A percentile compares a stretch with the other conserved stretches of the same genome.
phyloP scores from a whole-genome alignment of 2,888 invertebrate species.

The Cephalotes varians region DNA sequence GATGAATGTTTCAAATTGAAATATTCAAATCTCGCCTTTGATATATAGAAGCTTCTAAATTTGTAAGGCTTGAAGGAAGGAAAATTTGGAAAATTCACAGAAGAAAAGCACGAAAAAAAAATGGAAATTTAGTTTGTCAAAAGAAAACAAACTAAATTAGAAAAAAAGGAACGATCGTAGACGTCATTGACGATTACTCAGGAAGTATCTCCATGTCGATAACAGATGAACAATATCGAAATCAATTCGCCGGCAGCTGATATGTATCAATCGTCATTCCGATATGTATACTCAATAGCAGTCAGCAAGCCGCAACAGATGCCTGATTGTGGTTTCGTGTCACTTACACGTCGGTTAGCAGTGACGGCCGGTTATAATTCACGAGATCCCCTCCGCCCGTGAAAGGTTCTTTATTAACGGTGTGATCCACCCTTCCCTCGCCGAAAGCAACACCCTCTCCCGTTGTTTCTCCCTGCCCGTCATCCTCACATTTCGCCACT shows the following conservation, averaged over 20 bases:
- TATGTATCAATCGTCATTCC: conserved; percentile 52
- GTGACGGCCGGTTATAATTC: conserved; percentile 55
- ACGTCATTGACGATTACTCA: conserved; percentile 2
- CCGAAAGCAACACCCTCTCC: not conserved
- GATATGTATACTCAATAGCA: conserved; percentile 49
- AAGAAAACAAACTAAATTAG: not conserved
- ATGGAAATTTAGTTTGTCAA: not conserved
- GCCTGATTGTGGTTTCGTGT: conserved; percentile 52
- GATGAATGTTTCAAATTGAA: not conserved
- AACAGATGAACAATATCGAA: conserved; percentile 39
- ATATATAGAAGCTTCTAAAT: not conserved
- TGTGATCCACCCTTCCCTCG: not conserved
- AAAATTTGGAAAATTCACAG: not conserved
- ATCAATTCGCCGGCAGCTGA: conserved; percentile 42
- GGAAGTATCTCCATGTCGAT: conserved; percentile 38
- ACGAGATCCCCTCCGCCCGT: conserved; percentile 43
- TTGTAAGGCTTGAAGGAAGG: not conserved
- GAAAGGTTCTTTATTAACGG: conserved; percentile 56
- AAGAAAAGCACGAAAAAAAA: not conserved
- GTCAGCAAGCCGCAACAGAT: conserved; percentile 52
- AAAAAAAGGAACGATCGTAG: conserved; percentile 11
- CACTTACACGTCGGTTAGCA: conserved; percentile 52
- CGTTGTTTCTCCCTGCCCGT: not conserved
- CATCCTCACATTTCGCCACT: conserved; percentile 49
- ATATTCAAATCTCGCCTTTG: conserved; percentile 5